Conservation (phyloP, 2,113 vertebrate species). For the Mus musculus region GRCm39 chr4:133194501-133195000, state of each 20-base stretch:
- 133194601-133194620: background rate
- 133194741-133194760: background rate
- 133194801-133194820: no score
- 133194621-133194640: background rate
- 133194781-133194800: background rate
- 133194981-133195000: background rate
- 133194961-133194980: no score
- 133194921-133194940: no score
- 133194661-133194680: background rate
- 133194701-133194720: background rate
- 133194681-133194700: background rate
- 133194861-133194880: no score
- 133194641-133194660: background rate
- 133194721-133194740: background rate
- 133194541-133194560: background rate
- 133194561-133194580: background rate
- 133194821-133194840: no score
- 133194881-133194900: no score
- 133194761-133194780: background rate
- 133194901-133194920: no score
- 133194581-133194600: background rate
- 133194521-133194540: background rate
- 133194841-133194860: no score
- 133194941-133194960: no score
- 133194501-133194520: background rate